Conservation (phyloP, 2,888 invertebrate genomes). For the Ormyrus thymus region DNA sequence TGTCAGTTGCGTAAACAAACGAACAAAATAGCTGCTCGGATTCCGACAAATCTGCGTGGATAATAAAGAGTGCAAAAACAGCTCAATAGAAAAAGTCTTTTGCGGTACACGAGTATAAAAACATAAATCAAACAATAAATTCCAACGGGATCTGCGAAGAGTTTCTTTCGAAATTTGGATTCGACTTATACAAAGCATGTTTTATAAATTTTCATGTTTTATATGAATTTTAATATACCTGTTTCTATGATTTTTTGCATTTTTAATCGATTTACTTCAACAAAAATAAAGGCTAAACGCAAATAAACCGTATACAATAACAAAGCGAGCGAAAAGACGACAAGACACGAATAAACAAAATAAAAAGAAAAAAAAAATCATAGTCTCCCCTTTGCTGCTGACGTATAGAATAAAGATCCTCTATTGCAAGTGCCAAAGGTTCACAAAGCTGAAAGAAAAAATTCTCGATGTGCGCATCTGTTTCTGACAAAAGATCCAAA, state of each 20-base stretch:
- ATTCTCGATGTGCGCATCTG: constrained; percentile 9
- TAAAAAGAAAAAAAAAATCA: constrained; percentile 18
- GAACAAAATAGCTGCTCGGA: not conserved
- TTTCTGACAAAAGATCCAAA: not conserved
- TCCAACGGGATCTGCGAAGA: constrained; percentile 5
- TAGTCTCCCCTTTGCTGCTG: constrained; percentile 32
- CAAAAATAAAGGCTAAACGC: not conserved
- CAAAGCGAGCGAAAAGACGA: constrained; percentile 3
- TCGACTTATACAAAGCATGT: constrained; percentile 17
- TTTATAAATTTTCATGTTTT: constrained; percentile 46
- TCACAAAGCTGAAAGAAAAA: constrained; percentile 6
- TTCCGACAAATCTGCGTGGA: not conserved
- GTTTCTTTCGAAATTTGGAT: constrained; percentile 39
- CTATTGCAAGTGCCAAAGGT: constrained; percentile 52
- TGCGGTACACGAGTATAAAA: constrained; percentile 10
- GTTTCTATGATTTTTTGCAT: constrained; percentile 44
- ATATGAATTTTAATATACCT: constrained; percentile 38
- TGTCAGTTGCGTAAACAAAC: not conserved
- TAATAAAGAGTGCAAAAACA: not conserved
- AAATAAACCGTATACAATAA: not conserved
- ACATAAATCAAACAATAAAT: constrained; percentile 41
- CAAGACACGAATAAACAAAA: constrained; percentile 7
- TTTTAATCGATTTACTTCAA: constrained; percentile 24
- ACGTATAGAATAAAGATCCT: constrained; percentile 38
- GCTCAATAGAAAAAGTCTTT: not conserved